Conservation (phyloP, 2,888 invertebrate species). For the Cancer borealis region DNA sequence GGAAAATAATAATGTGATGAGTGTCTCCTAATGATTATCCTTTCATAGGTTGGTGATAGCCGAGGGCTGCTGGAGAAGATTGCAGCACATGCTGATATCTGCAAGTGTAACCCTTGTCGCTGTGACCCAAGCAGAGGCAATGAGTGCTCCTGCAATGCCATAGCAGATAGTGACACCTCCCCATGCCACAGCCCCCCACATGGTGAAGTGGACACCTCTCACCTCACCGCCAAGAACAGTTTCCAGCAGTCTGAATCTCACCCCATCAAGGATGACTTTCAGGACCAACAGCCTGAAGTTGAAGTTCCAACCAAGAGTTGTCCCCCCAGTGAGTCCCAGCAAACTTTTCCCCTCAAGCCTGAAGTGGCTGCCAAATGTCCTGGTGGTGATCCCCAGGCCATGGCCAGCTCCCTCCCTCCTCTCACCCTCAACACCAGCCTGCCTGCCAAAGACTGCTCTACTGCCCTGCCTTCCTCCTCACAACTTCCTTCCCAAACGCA, state of each 20-base stretch:
- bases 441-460: background rate
- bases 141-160: constrained; percentile 76
- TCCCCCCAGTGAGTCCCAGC: background rate
- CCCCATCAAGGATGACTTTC: background rate
- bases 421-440: background rate
- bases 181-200: background rate
- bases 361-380: background rate
- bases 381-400: background rate
- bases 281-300: background rate
- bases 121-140: constrained; percentile 76
- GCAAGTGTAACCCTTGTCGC: constrained; percentile 76
- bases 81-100: constrained; percentile 77
- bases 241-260: background rate
- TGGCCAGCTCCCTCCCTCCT: background rate
- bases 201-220: background rate
- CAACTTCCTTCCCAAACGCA: background rate
- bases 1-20: background rate
- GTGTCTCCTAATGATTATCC: background rate
- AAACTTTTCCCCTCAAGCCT: background rate
- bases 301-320: background rate
- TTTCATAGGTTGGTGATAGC: constrained; percentile 46
- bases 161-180: constrained; percentile 62
- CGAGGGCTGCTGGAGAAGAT: constrained; percentile 73
- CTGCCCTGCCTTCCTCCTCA: background rate
- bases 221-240: background rate